A percentile compares a stretch with the other conserved stretches of the same genome.
phyloP scores from a whole-genome alignment of 2,888 invertebrate species.

The Eupeodes latifasciatus region DNA sequence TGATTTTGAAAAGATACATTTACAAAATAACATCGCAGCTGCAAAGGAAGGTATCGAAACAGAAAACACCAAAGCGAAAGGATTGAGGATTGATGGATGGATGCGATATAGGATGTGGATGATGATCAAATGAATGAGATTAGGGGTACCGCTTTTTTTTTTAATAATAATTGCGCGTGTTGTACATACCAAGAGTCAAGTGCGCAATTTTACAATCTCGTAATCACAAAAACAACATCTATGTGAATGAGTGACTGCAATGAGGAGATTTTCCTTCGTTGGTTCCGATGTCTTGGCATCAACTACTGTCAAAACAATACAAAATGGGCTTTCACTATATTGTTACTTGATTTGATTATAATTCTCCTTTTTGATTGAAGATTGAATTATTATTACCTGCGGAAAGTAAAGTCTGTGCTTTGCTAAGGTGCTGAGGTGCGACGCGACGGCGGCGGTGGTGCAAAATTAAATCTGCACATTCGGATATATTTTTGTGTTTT shows the following conservation, averaged over 20 bases:
- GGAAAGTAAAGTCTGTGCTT: slow-evolving; percentile 33
- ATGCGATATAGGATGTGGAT: slow-evolving; percentile 49
- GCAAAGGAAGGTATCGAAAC: slow-evolving; percentile 17
- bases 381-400: slow-evolving; percentile 58
- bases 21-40: slow-evolving; percentile 15
- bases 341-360: slow-evolving; percentile 21
- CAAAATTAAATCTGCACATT: slow-evolving; percentile 24
- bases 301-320: slow-evolving; percentile 67
- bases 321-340: slow-evolving; percentile 65
- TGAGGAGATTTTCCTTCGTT: slow-evolving; percentile 16
- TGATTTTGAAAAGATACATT: slow-evolving; percentile 45
- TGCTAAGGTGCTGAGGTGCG: no score
- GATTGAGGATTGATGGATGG: slow-evolving; percentile 45
- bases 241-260: slow-evolving; percentile 60
- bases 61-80: slow-evolving; percentile 37
- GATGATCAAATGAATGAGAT: slow-evolving; percentile 53
- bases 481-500: background rate
- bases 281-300: slow-evolving; percentile 31
- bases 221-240: slow-evolving; percentile 17
- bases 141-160: slow-evolving; percentile 37
- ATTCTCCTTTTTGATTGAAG: slow-evolving; percentile 59
- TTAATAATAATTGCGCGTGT: slow-evolving; percentile 42
- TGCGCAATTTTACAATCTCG: slow-evolving; percentile 50
- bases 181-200: slow-evolving; percentile 19
- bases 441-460: background rate